Percentiles rank a stretch among this genome's conserved stretches.
These are phyloP conservation scores for Thermophis baileyi DNA, from an alignment of 2,113 vertebrate species.

Conservation along the genomic window DNA sequence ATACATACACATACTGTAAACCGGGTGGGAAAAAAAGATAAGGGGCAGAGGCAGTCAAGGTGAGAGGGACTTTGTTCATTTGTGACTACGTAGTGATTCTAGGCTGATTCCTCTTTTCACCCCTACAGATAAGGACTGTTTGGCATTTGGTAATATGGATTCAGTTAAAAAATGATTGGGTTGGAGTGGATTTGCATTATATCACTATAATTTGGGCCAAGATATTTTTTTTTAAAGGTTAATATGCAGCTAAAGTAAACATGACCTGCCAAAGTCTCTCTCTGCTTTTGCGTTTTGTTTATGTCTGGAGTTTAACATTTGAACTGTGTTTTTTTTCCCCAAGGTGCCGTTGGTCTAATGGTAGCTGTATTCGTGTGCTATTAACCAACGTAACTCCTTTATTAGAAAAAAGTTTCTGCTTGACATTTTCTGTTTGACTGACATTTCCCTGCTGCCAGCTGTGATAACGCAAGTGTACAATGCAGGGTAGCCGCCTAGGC, in stretches of 20 bases:
- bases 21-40: too few relatives aligned
- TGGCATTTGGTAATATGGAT: background rate
- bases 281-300: background rate
- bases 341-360: constrained; percentile 17
- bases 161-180: background rate
- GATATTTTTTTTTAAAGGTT: fast-evolving
- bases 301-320: background rate
- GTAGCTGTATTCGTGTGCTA: constrained; percentile 37
- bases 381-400: constrained; percentile 63
- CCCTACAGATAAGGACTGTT: background rate
- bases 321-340: background rate
- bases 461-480: constrained; percentile 68
- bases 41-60: background rate
- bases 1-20: too few relatives aligned
- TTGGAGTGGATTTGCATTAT: background rate
- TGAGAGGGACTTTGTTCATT: background rate
- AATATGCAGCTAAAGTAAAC: background rate
- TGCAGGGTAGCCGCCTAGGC: constrained; percentile 70
- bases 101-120: background rate
- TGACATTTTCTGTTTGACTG: constrained; percentile 78
- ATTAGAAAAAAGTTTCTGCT: constrained; percentile 62
- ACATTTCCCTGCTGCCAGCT: constrained; percentile 81
- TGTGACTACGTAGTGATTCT: too few relatives aligned
- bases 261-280: background rate
- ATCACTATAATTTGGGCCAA: background rate